Percentiles rank a stretch among this genome's conserved stretches.
These are phyloP conservation scores for Gasterosteus aculeatus DNA, from an alignment of 2,113 vertebrate species.

Conservation along the genomic window DNA sequence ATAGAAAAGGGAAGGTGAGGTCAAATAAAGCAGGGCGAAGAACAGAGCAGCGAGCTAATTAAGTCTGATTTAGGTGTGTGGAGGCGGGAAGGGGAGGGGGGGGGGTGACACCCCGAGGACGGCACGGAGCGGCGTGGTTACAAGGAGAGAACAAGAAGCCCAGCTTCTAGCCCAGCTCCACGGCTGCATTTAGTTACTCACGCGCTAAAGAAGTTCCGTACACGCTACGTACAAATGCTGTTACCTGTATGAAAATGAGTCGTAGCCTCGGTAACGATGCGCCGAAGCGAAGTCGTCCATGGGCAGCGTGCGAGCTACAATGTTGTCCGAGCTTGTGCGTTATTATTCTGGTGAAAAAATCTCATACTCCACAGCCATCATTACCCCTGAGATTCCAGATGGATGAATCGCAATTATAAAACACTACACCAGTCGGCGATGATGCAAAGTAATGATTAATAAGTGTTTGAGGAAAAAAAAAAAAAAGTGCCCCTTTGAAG, in stretches of 20 bases:
- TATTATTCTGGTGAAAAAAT: background rate
- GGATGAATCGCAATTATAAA: background rate
- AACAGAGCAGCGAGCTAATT: constrained; percentile 13
- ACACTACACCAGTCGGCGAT: background rate
- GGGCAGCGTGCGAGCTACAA: background rate
- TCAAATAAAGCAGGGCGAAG: constrained; percentile 29
- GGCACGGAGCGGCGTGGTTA: no score
- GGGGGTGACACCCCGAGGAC: no score
- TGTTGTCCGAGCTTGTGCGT: background rate
- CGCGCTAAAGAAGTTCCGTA: background rate
- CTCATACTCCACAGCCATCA: background rate
- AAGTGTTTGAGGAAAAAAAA: background rate
- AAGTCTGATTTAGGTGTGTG: constrained; percentile 15
- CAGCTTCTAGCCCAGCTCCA: background rate
- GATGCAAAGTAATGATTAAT: constrained; percentile 1
- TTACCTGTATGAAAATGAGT: no score
- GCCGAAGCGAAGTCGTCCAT: background rate
- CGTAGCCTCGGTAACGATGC: no score
- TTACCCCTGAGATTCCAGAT: background rate
- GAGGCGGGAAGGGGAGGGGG: background rate
- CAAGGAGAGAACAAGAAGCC: background rate
- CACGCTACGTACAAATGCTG: no score
- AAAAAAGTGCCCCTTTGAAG: background rate
- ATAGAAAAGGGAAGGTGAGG: constrained; percentile 7
- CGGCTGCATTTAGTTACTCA: background rate